These are phyloP conservation scores for Sebastes flavidus DNA, from an alignment of 2,797 vertebrate species.

Conservation along the genomic window DNA sequence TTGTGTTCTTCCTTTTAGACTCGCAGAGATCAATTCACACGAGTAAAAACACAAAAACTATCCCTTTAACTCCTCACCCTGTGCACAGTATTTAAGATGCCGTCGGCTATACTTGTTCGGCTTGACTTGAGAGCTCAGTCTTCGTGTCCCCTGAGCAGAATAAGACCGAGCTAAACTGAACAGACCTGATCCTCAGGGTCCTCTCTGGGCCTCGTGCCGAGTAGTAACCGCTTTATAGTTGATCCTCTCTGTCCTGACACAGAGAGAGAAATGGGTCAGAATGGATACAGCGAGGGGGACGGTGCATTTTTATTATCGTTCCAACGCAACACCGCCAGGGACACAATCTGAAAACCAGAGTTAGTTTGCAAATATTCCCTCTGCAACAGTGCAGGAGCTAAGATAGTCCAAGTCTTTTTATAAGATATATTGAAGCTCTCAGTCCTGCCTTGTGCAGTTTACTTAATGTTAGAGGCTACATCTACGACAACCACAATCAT, in stretches of 20 bases:
- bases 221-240: slow-evolving; percentile 64
- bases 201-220: slow-evolving; percentile 55
- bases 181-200: slow-evolving; percentile 63
- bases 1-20: neutral
- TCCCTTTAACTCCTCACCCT: slow-evolving; percentile 14
- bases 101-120: slow-evolving; percentile 60
- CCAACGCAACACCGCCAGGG: slow-evolving; percentile 36
- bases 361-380: slow-evolving; percentile 67
- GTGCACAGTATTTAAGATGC: slow-evolving; percentile 47
- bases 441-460: slow-evolving; percentile 4
- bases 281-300: slow-evolving; percentile 47
- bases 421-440: slow-evolving; percentile 35
- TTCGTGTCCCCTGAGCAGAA: slow-evolving; percentile 48
- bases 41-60: neutral
- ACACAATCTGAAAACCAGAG: slow-evolving; percentile 55
- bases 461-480: neutral
- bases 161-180: slow-evolving; percentile 62
- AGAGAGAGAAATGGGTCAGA: slow-evolving; percentile 70
- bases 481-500: neutral
- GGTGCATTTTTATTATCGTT: slow-evolving; percentile 60
- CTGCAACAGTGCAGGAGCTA: slow-evolving; percentile 35
- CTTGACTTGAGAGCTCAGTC: slow-evolving; percentile 64
- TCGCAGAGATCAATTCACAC: neutral
- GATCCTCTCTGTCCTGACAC: slow-evolving; percentile 63
- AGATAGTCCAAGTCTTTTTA: slow-evolving; percentile 41